A percentile compares a stretch with the other conserved stretches of the same genome.
Evolutionary conservation across 2,888 invertebrate genomes (phyloP).

Genomic region (Himalopsyche anomala): DNA sequence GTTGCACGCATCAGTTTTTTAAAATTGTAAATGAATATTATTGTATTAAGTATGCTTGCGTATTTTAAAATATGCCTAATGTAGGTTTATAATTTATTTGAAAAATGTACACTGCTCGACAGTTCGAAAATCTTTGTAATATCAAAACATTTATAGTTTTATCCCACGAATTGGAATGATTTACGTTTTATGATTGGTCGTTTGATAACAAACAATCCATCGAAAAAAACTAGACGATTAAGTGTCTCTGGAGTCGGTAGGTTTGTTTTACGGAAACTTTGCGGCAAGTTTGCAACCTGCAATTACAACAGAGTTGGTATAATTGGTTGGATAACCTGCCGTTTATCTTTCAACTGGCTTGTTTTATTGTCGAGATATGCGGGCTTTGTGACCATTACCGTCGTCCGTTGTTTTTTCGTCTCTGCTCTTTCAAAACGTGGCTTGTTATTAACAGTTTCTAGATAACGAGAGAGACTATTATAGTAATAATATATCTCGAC

Average conservation of each 20-base stretch:
- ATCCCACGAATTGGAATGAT: not conserved
- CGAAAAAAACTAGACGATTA: conserved; percentile 6
- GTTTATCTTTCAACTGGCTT: conserved; percentile 30
- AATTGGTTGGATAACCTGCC: conserved; percentile 31
- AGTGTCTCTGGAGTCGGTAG: not conserved
- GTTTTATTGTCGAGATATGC: conserved; percentile 34
- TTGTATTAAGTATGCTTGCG: no score
- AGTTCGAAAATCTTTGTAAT: no score
- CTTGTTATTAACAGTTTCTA: conserved; percentile 23
- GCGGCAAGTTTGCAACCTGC: conserved; percentile 18
- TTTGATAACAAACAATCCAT: conserved; percentile 21
- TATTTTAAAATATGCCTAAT: no score
- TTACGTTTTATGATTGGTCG: not conserved
- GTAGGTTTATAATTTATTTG: no score
- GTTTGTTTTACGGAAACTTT: not conserved
- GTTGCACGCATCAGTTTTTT: no score
- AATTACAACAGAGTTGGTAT: conserved; percentile 4
- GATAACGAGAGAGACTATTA: conserved; percentile 10
- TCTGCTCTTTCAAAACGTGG: conserved; percentile 11
- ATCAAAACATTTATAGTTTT: no score
- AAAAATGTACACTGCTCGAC: no score
- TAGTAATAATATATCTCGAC: not conserved
- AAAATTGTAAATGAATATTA: no score
- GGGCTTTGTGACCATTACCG: conserved; percentile 21
- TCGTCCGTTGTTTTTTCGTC: conserved; percentile 22